A percentile compares a stretch with the other conserved stretches of the same genome.
phyloP scores from a whole-genome alignment of 2,113 vertebrate species.

The Verasper variegatus region DNA sequence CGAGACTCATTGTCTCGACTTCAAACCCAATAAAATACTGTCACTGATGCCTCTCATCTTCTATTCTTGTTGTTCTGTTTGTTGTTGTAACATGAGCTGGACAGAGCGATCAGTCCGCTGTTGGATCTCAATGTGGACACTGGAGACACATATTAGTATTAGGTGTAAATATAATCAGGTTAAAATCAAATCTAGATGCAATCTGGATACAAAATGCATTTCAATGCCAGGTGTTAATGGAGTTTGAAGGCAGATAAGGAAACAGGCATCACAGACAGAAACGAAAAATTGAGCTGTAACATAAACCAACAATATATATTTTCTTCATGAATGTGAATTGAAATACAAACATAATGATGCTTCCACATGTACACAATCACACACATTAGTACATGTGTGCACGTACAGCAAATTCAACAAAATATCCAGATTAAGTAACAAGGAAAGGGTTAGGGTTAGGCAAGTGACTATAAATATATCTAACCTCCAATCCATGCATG shows the following conservation, averaged over 20 bases:
- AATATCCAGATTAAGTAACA: conserved; percentile 12
- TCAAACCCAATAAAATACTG: not conserved
- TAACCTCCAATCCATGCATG: not conserved
- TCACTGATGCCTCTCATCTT: not conserved
- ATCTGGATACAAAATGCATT: not conserved
- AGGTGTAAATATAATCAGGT: too few species aligned
- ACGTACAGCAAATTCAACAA: conserved; percentile 10
- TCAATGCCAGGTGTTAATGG: not conserved
- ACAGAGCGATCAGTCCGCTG: not conserved
- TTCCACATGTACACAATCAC: not conserved
- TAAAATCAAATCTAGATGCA: too few species aligned
- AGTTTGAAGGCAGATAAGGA: conserved; percentile 54
- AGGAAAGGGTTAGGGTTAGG: too few species aligned
- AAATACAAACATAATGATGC: conserved; percentile 16
- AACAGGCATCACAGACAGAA: conserved; percentile 36
- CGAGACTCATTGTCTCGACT: not conserved
- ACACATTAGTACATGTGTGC: not conserved
- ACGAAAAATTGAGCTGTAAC: conserved; percentile 41
- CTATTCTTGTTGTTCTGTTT: not conserved
- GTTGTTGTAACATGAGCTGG: not conserved
- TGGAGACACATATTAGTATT: not conserved
- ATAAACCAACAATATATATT: conserved; percentile 34
- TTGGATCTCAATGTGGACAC: not conserved
- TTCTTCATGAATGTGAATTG: not conserved
- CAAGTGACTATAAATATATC: not conserved